Conservation (phyloP, 2,797 vertebrate species). For the Pogonophryne albipinna region DNA sequence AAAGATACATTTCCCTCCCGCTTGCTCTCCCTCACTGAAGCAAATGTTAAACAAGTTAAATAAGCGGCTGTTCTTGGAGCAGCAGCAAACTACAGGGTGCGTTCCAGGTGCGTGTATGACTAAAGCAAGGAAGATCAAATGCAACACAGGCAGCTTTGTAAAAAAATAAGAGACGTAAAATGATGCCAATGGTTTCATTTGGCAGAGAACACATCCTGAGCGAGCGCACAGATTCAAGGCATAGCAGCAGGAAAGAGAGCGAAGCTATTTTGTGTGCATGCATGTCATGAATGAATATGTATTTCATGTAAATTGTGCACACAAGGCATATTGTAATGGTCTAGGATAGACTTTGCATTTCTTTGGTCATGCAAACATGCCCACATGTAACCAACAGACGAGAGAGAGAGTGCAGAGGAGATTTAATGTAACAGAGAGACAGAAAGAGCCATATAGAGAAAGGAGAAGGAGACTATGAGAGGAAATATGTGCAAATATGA, state of each 20-base stretch:
- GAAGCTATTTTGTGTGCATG: conserved; percentile 46
- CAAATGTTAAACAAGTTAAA: conserved; percentile 57
- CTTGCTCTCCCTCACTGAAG: conserved; percentile 65
- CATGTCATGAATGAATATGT: conserved; percentile 71
- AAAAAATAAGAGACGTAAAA: conserved; percentile 10
- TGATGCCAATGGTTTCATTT: conserved; percentile 7
- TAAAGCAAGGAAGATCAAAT: conserved; percentile 26
- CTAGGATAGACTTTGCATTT: conserved; percentile 72
- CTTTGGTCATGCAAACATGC: conserved; percentile 77
- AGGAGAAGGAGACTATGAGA: not conserved
- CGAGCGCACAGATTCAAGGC: conserved; percentile 10
- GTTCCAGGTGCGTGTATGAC: conserved; percentile 29
- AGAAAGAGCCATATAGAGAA: not conserved
- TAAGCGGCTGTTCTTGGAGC: conserved; percentile 28
- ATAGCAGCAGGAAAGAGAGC: not conserved
- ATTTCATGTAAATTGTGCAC: conserved; percentile 77
- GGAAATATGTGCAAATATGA: conserved; percentile 22
- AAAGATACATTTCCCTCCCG: conserved; percentile 80
- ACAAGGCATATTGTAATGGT: conserved; percentile 65
- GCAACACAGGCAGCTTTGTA: conserved; percentile 13
- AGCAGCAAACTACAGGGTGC: conserved; percentile 26
- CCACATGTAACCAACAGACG: conserved; percentile 63
- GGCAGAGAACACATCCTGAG: conserved; percentile 16
- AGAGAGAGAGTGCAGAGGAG: conserved; percentile 35
- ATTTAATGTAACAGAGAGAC: conserved; percentile 36